Conservation (phyloP, 2,797 vertebrate species). For the Sciurus carolinensis region DNA sequence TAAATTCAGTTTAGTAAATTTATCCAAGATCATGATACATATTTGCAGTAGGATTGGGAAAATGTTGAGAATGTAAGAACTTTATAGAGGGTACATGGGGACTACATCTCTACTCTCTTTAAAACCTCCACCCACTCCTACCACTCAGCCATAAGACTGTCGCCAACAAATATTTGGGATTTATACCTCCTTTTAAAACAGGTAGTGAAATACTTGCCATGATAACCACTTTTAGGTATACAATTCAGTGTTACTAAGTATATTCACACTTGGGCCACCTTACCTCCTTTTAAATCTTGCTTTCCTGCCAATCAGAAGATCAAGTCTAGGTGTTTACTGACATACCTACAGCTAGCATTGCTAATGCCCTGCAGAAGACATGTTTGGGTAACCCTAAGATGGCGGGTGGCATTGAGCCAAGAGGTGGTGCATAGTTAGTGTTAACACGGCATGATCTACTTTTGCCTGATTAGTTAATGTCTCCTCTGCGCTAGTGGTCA, state of each 20-base stretch:
- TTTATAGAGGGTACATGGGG: neutral
- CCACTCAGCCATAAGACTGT: neutral
- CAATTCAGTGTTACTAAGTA: neutral
- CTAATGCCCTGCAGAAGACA: neutral
- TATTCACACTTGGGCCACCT: neutral
- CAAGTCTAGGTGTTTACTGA: neutral
- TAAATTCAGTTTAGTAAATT: neutral
- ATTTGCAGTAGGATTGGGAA: neutral
- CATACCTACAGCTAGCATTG: neutral
- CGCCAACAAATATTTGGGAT: neutral
- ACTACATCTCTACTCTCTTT: neutral
- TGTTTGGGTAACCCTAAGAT: too few species aligned
- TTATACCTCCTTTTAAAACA: neutral
- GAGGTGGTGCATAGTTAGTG: too few species aligned
- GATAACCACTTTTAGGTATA: neutral
- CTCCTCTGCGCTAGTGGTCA: too few species aligned
- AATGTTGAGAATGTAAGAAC: neutral
- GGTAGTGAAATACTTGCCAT: neutral
- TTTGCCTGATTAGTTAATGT: too few species aligned
- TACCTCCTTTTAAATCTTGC: constrained; percentile 3
- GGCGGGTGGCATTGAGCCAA: too few species aligned
- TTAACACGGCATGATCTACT: too few species aligned
- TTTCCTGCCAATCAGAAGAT: constrained; percentile 53
- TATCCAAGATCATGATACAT: neutral
- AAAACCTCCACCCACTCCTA: neutral